Evolutionary conservation across 2,797 vertebrate genomes (phyloP), one percentile per base, ranked within the genome.

Genomic region (Gallinago nigripennis): DNA sequence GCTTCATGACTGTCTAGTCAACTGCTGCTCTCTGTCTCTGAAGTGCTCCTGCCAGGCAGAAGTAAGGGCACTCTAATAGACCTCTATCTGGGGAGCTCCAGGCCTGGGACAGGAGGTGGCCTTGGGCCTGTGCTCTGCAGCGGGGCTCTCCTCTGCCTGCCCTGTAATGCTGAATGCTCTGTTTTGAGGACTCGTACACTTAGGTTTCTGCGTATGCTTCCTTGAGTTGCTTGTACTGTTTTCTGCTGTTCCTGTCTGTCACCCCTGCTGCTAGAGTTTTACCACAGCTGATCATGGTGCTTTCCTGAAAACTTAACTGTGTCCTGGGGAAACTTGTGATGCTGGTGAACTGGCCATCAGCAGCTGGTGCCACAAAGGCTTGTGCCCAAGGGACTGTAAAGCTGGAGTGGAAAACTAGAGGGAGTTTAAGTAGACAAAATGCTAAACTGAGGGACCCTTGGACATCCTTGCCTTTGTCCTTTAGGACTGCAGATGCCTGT

Each of bases 11-110:
- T 68, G 61, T 77, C 37, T 53, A 25, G 20, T 77, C 57, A 63
- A 1, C 75, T 69, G 50, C 56, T 92, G 1, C 70, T 37, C 21
- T 72, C 33, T 35, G 23, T 82, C 45, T 31, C 8, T 45, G 81
- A 82, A 35, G 69, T 95, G 69, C 82, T 90, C 84, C 90, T 86
- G 37, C 63, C 58, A 77, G 73, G 77, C 82, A 83, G 60, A 73
- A 88, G 46, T 35, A 39, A 71, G 64, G 41, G 17, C 46, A 43
- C 31, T 9, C 19, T 54, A 53, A 21, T 1, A 61, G 54, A 69
- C 31, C 19, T 68, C 37, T 61, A 13, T 58, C 41, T 66, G 45
- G 54, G 61, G 31, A 94, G 57, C 73, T 45, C 37, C 61, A 72
- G 37, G 33, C 61, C 63, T 82, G 50, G 63, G 39, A 24, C 3